Conservation (phyloP, 1,140 invertebrate genomes). For the Venustaconcha ellipsiformis region DNA sequence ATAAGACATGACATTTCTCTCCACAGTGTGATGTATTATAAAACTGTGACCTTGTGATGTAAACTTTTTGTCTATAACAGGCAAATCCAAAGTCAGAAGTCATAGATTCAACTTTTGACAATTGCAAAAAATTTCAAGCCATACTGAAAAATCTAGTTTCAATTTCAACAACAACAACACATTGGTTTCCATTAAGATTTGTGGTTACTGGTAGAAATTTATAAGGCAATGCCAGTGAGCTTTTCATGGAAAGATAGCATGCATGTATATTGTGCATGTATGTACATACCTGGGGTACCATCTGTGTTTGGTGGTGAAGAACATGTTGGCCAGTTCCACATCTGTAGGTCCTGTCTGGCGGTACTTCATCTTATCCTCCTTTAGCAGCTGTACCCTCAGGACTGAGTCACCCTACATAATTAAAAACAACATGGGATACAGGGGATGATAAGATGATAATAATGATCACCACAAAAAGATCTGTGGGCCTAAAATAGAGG, state of each 20-base stretch:
- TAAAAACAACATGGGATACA: too few relatives aligned
- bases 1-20: too few relatives aligned
- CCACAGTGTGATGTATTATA: too few relatives aligned
- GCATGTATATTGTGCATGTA: background rate
- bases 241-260: background rate
- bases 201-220: background rate
- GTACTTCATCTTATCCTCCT: constrained; percentile 40
- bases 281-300: constrained; percentile 48
- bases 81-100: too few relatives aligned
- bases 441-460: too few relatives aligned
- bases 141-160: background rate
- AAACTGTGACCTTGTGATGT: too few relatives aligned
- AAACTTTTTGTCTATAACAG: too few relatives aligned
- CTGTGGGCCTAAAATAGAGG: too few relatives aligned
- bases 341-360: constrained; percentile 47
- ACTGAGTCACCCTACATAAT: constrained; percentile 4
- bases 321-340: constrained; percentile 47
- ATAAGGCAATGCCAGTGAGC: background rate
- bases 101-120: background rate
- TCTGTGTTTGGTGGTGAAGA: constrained; percentile 50
- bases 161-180: background rate
- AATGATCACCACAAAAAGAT: too few relatives aligned
- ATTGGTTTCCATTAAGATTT: background rate
- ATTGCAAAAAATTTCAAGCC: background rate
- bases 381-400: constrained; percentile 45